phyloP scores from a whole-genome alignment of 2,113 vertebrate genomes.

The Sapajus apella region DNA sequence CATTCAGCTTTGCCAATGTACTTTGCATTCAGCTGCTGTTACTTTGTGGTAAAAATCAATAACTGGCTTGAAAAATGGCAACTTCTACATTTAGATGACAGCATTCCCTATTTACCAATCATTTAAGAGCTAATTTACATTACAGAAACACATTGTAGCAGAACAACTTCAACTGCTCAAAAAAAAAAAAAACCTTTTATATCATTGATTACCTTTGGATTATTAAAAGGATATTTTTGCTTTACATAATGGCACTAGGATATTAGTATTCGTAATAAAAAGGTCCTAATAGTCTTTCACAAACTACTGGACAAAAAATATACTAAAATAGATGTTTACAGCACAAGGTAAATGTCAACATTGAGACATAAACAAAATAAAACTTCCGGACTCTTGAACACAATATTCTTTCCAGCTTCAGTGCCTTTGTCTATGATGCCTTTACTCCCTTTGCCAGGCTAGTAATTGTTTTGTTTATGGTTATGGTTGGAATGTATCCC shows the following conservation, averaged over 20 bases:
- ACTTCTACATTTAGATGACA: not conserved
- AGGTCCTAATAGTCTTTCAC: not conserved
- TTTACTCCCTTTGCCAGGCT: not conserved
- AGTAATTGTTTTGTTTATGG: not conserved
- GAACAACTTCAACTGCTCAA: not conserved
- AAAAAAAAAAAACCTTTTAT: not conserved
- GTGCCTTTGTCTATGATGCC: not conserved
- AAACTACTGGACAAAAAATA: not conserved
- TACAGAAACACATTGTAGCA: not conserved
- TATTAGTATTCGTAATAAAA: not conserved
- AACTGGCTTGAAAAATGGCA: not conserved
- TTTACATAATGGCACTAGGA: not conserved
- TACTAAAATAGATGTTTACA: not conserved
- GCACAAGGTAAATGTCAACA: not conserved
- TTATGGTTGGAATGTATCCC: not conserved
- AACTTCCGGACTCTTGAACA: not conserved
- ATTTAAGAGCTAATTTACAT: not conserved
- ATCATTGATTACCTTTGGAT: not conserved
- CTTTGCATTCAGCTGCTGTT: not conserved
- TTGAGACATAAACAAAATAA: not conserved
- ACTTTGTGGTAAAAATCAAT: not conserved
- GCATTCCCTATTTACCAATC: not conserved
- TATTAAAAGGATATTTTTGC: not conserved
- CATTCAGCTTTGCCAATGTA: not conserved
- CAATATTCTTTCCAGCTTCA: not conserved